phyloP scores from a whole-genome alignment of 2,888 invertebrate genomes.

The Yponomeuta plumbellus region DNA sequence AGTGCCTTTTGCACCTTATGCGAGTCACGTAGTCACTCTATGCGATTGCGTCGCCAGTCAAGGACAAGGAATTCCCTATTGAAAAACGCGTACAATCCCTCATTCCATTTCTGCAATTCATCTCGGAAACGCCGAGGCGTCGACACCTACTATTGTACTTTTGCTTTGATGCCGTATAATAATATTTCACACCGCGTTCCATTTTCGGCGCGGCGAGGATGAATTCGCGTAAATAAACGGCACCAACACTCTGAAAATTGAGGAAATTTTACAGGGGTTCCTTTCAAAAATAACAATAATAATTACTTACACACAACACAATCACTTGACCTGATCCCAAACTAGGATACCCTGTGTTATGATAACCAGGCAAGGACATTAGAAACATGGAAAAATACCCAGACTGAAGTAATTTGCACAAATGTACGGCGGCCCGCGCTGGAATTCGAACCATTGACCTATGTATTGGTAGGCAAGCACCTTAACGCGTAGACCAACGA shows the following conservation, averaged over 20 bases:
- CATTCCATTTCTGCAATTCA: slow-evolving; percentile 35
- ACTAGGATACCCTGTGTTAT: too few relatives aligned
- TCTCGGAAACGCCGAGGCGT: slow-evolving; percentile 25
- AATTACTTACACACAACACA: too few relatives aligned
- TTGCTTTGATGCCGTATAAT: slow-evolving; percentile 6
- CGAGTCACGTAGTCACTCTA: not conserved
- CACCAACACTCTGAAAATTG: not conserved
- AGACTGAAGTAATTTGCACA: too few relatives aligned
- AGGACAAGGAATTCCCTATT: slow-evolving; percentile 34
- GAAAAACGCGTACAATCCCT: slow-evolving; percentile 24
- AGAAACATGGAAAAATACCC: too few relatives aligned
- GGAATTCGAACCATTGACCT: too few relatives aligned
- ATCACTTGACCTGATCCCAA: too few relatives aligned
- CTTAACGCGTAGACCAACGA: too few relatives aligned
- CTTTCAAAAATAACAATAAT: not conserved
- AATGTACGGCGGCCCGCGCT: too few relatives aligned
- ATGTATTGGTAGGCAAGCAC: too few relatives aligned
- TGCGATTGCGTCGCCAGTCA: slow-evolving; percentile 25
- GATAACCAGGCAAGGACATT: too few relatives aligned
- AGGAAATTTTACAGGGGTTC: not conserved
- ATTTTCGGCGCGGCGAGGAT: slow-evolving; percentile 16
- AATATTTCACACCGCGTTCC: not conserved
- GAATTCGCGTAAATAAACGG: not conserved
- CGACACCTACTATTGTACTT: slow-evolving; percentile 4
- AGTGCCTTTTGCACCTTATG: not conserved